Percentiles rank a stretch among this genome's conserved stretches.
Conservation (phyloP, 2,797 vertebrate genomes). For the Aeoliscus strigatus region DNA sequence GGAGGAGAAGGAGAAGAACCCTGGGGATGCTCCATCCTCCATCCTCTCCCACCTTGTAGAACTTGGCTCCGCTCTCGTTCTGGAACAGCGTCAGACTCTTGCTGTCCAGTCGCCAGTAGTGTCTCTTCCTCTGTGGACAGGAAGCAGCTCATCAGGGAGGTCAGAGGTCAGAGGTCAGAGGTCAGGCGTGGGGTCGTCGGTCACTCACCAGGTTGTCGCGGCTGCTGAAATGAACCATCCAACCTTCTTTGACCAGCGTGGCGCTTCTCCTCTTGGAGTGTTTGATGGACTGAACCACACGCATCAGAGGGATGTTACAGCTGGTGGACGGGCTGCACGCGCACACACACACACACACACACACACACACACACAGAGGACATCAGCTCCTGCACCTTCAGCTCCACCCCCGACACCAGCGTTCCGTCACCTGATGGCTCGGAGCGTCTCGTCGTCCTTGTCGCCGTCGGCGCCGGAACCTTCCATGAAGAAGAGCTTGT, state of each 20-base stretch:
- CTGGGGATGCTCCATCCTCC: too few relatives aligned
- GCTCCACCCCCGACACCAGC: too few relatives aligned
- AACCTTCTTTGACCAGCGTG: conserved; percentile 75
- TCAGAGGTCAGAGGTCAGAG: not conserved
- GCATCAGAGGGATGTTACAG: conserved; percentile 80
- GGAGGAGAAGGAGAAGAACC: too few relatives aligned
- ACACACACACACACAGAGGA: not conserved
- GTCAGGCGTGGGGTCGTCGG: too few relatives aligned
- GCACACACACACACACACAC: not conserved
- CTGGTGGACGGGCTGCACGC: conserved; percentile 69
- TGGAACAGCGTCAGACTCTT: conserved; percentile 79
- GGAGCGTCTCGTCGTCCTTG: conserved; percentile 81
- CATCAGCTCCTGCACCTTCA: too few relatives aligned
- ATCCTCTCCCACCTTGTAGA: conserved; percentile 73
- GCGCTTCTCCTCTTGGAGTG: conserved; percentile 78
- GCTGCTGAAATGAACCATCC: conserved; percentile 80
- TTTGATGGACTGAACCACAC: conserved; percentile 79
- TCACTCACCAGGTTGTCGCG: conserved; percentile 72
- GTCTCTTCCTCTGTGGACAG: conserved; percentile 74
- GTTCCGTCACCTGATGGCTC: conserved; percentile 83
- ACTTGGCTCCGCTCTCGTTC: conserved; percentile 77
- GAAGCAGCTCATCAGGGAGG: conserved; percentile 1
- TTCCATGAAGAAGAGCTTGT: conserved; percentile 83
- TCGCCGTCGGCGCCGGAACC: conserved; percentile 77
- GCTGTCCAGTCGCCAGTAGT: conserved; percentile 81